phyloP scores from a whole-genome alignment of 2,888 invertebrate genomes.

The Plemyria rubiginata region DNA sequence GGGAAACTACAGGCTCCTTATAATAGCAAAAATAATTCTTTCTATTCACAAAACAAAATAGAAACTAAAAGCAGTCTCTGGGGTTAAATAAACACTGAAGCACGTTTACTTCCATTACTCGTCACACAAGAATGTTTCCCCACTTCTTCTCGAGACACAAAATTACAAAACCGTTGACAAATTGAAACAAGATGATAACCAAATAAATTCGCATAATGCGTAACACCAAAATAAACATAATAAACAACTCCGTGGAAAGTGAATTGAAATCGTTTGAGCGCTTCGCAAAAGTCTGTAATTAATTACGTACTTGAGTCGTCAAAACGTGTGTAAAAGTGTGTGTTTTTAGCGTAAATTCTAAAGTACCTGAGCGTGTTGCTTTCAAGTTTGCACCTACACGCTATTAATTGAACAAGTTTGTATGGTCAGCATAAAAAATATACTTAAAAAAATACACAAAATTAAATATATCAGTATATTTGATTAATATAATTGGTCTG shows the following conservation, averaged over 20 bases:
- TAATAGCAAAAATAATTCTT: too few relatives aligned
- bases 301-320: constrained; percentile 33
- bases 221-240: constrained; percentile 12
- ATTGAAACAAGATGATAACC: constrained; percentile 15
- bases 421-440: constrained; percentile 1
- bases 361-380: constrained; percentile 14
- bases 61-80: too few relatives aligned
- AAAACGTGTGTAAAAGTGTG: constrained; percentile 19
- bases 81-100: neutral
- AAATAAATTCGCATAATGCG: constrained; percentile 15
- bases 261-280: constrained; percentile 18
- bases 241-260: constrained; percentile 11
- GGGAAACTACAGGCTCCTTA: too few relatives aligned
- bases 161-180: constrained; percentile 20
- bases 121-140: neutral
- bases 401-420: constrained; percentile 19
- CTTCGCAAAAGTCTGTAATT: constrained; percentile 28
- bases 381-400: constrained; percentile 16
- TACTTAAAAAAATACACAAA: too few relatives aligned
- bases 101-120: neutral
- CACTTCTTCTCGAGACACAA: neutral
- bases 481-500: too few relatives aligned
- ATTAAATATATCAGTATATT: too few relatives aligned
- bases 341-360: constrained; percentile 20
- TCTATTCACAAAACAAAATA: too few relatives aligned